Base-by-base conservation (phyloP, 2,113 vertebrate species). In the Clarias magur region DNA sequence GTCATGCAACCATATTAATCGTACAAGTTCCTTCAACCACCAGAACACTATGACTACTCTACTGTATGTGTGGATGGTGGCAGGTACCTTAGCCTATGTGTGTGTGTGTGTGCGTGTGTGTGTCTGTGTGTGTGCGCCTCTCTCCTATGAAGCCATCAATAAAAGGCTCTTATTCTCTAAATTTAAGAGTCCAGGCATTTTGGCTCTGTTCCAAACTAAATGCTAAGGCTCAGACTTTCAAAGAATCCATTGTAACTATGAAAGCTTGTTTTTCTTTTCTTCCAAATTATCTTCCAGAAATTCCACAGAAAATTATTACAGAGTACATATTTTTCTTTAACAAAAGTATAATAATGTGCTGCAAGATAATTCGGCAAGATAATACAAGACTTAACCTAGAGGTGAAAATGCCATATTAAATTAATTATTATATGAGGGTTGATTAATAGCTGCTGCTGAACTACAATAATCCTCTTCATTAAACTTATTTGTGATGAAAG, bases 171-270 rank as follows among this genome's bases (percentile, higher is more conserved):
- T 91, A 94, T 93, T 62, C 88, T 73, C 81, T 88, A 84, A 85
- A 80, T 91, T 94, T 92, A 93, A 91, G 87, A 92, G 92, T 92
- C 91, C 91, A 88, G 94, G 91, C 88, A 68, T 75, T 65, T 82
- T 93, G 92, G 93, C 91, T 23, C 17, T 56, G 79, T 63, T 83
- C 92, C 90, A 94, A 85, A 86, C 87, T 76, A 15, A 84, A 93
- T 82, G 87, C 93, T 92, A 84, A 88, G 85, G 72, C 91, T 88
- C 85, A 80, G 83, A 92, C 70, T 67, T 90, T 96, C 96, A 97
- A 96, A 96, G 94, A 91, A 80, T 90, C 94, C 91, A 95, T 96
- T 97, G 96, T 96, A 89, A 91, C 91, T 90, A 92, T 90, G 3
- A 90, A 89, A 90, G 79, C 92, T 93, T 90, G 92, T 89, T 90